phyloP scores from a whole-genome alignment of 2,888 invertebrate genomes.

The Stenchaetothrips biformis region DNA sequence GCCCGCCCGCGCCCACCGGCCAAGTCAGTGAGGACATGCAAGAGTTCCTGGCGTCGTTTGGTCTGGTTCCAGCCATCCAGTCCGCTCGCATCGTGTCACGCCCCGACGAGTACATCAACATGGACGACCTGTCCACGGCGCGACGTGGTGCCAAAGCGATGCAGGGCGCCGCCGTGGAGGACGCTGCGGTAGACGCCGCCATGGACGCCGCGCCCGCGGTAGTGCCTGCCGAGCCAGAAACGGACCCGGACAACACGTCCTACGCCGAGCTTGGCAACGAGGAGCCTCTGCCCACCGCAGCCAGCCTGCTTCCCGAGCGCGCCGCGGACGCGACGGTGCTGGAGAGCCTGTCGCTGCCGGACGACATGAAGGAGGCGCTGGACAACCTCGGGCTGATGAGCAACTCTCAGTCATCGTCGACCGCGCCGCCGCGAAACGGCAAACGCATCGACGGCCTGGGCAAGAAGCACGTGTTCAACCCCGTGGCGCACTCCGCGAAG shows the following conservation, averaged over 20 bases:
- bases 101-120: slow-evolving; percentile 15
- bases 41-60: slow-evolving; percentile 48
- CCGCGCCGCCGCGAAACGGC: slow-evolving; percentile 29
- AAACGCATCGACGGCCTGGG: slow-evolving; percentile 31
- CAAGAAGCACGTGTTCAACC: slow-evolving; percentile 47
- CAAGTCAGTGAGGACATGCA: slow-evolving; percentile 44
- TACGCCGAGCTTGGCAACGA: slow-evolving; percentile 32
- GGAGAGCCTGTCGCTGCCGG: slow-evolving; percentile 38
- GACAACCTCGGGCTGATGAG: slow-evolving; percentile 46
- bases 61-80: slow-evolving; percentile 42
- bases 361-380: slow-evolving; percentile 45
- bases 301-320: neutral
- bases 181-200: slow-evolving; percentile 33
- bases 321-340: neutral
- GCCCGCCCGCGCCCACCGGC: slow-evolving; percentile 41
- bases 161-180: slow-evolving; percentile 32
- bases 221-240: slow-evolving; percentile 4
- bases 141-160: slow-evolving; percentile 41
- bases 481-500: slow-evolving; percentile 40
- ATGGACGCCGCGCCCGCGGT: neutral
- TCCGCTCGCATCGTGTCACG: slow-evolving; percentile 33
- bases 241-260: slow-evolving; percentile 30
- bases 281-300: slow-evolving; percentile 4
- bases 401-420: neutral
- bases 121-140: neutral